Conservation (phyloP, 2,888 invertebrate genomes). For the Melinaea marsaeus region DNA sequence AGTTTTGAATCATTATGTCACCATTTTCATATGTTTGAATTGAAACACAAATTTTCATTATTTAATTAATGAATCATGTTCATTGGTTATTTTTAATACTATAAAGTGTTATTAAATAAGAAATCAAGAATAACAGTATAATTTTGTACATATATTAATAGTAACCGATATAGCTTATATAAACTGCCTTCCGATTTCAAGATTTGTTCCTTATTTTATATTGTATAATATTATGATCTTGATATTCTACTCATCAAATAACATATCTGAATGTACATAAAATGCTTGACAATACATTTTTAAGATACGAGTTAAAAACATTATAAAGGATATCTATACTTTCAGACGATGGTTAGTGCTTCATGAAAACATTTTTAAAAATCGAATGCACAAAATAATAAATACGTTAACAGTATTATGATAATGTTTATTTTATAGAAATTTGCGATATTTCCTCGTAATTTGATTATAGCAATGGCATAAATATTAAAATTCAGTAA, state of each 20-base stretch:
- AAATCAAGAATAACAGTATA: slow-evolving; percentile 2
- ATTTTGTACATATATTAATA: slow-evolving; percentile 22
- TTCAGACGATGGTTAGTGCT: slow-evolving; percentile 36
- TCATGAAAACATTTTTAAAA: slow-evolving; percentile 26
- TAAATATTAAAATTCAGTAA: slow-evolving; percentile 24
- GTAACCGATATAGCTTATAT: slow-evolving; percentile 10
- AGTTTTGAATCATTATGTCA: slow-evolving; percentile 45
- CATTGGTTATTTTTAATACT: slow-evolving; percentile 13
- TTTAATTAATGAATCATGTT: slow-evolving; percentile 23
- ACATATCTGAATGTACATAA: slow-evolving; percentile 75
- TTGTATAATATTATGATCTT: slow-evolving; percentile 12
- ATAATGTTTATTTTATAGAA: slow-evolving; percentile 27
- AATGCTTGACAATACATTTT: slow-evolving; percentile 75
- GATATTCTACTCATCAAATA: slow-evolving; percentile 54
- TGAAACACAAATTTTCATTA: slow-evolving; percentile 23
- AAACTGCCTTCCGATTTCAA: slow-evolving; percentile 15
- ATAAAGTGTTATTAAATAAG: slow-evolving; percentile 8
- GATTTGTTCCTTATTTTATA: slow-evolving; percentile 14
- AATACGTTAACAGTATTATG: slow-evolving; percentile 24
- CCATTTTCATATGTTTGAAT: slow-evolving; percentile 9
- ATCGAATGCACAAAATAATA: slow-evolving; percentile 23
- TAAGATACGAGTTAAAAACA: slow-evolving; percentile 54
- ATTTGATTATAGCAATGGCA: slow-evolving; percentile 29
- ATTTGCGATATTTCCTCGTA: slow-evolving; percentile 21
- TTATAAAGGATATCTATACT: slow-evolving; percentile 37